Evolutionary conservation across 2,888 invertebrate species (phyloP).

Genomic region (Drymonia ruficornis): DNA sequence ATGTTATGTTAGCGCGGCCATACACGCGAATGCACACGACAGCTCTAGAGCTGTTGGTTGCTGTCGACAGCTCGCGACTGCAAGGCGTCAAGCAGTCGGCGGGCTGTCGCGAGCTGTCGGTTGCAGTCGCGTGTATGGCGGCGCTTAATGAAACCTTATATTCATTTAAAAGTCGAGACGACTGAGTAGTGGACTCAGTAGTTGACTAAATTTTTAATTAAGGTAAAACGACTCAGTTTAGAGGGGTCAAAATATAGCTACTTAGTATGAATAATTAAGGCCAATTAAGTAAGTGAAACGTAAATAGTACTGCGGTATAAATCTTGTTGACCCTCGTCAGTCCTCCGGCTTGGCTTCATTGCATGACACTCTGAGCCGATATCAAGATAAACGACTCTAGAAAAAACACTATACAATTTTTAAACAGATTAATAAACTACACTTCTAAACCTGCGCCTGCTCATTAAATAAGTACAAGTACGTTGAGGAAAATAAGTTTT

Average conservation of each 20-base stretch:
- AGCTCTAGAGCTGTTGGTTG: too few relatives aligned
- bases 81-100: too few relatives aligned
- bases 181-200: too few relatives aligned
- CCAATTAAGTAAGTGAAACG: constrained; percentile 31
- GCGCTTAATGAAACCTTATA: not conserved
- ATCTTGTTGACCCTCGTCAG: constrained; percentile 47
- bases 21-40: too few relatives aligned
- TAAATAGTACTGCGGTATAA: constrained; percentile 28
- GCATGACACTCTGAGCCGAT: constrained; percentile 40
- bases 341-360: constrained; percentile 18
- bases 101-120: too few relatives aligned
- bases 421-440: not conserved
- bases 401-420: not conserved
- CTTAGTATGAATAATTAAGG: constrained; percentile 32
- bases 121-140: too few relatives aligned
- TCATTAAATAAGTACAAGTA: too few relatives aligned
- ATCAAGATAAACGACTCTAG: constrained; percentile 35
- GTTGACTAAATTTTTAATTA: not conserved
- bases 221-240: constrained; percentile 13
- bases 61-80: too few relatives aligned
- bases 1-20: too few relatives aligned
- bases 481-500: too few relatives aligned
- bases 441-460: not conserved
- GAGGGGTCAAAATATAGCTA: constrained; percentile 12
- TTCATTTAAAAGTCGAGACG: not conserved